Base-by-base conservation (phyloP, 2,797 vertebrate species). In the Pteropus rufus region DNA sequence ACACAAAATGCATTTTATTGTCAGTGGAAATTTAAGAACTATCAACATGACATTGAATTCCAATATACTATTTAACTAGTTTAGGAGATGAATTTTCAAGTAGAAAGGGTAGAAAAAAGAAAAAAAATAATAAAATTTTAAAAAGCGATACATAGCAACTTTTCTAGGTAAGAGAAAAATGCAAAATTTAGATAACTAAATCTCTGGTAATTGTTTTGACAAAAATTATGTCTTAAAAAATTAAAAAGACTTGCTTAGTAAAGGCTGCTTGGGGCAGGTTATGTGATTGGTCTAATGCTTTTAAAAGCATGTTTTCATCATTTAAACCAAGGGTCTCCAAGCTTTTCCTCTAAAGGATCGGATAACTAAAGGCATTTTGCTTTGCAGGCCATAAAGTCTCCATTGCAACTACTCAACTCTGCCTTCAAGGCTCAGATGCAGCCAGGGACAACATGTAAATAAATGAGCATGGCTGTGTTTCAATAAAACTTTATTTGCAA, bases 1-100 rank as follows among this genome's bases (percentile, higher is more conserved):
- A 83, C n/a, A 96, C 81, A 94, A 91, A 96, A 81, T 56, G 12
- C 15, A 84, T 60, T 96, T 94, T 62, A 87, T 73, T 80, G 83
- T 93, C 49, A 89, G 70, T 87, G 26, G 44, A 87, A 90, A 89
- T 81, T 89, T 94, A 77, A 87, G 62, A 84, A 84, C 49, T 89
- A 10, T 41, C 14, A 16, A 91, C 58, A 85, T 49, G 62, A 79
- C 92, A 79, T 14, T 94, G 84, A 96, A 95, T 93, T 58, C 56
- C 0, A 73, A 23, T 29, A 85, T 62, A 95, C 75, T 80, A 85
- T 54, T 64, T 94, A 96, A 86, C 64, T 93, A 18, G 72, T 88
- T 70, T 90, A 69, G 69, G 1, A 65, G 7, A 90, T 79, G 36
- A 84, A 58, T 91, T 88, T 90, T 34, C 79, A 94, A 1, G 34